Evolutionary conservation across 1,140 invertebrate genomes (phyloP).

Genomic region (Agrilus planipennis): DNA sequence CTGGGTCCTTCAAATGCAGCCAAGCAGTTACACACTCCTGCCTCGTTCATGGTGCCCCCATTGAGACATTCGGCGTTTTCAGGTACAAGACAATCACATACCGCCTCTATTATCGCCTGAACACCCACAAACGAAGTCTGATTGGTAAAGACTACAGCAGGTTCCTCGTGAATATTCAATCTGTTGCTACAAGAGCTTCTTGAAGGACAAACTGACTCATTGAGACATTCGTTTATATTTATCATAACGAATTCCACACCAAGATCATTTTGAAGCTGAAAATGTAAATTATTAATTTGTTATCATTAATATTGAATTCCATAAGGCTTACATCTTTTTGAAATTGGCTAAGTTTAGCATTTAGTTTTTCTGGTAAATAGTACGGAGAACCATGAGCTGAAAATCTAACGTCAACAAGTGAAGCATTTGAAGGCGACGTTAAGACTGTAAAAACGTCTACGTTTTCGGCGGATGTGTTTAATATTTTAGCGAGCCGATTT

Average conservation of each 20-base stretch:
- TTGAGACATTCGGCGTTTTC: constrained; percentile 51
- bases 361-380: constrained; percentile 72
- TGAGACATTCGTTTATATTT: constrained; percentile 76
- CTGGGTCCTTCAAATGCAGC: constrained; percentile 52
- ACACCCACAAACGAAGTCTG: constrained; percentile 83
- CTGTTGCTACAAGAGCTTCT: constrained; percentile 63
- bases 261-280: constrained; percentile 53
- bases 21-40: constrained; percentile 45
- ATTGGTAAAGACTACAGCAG: constrained; percentile 75
- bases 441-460: constrained; percentile 88
- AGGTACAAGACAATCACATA: constrained; percentile 51
- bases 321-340: constrained; percentile 44
- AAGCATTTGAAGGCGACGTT: constrained; percentile 46
- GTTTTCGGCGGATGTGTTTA: constrained; percentile 66
- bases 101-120: constrained; percentile 60
- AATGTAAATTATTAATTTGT: constrained; percentile 8
- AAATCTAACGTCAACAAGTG: constrained; percentile 69
- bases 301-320: no score
- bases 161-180: constrained; percentile 56
- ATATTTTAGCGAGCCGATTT: constrained; percentile 52
- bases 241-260: constrained; percentile 67
- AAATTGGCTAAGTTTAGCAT: constrained; percentile 53
- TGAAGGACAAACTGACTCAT: constrained; percentile 48
- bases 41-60: constrained; percentile 40
- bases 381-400: constrained; percentile 88